These are phyloP conservation scores for Indri indri DNA, from an alignment of 2,113 vertebrate species.

Conservation along the genomic window DNA sequence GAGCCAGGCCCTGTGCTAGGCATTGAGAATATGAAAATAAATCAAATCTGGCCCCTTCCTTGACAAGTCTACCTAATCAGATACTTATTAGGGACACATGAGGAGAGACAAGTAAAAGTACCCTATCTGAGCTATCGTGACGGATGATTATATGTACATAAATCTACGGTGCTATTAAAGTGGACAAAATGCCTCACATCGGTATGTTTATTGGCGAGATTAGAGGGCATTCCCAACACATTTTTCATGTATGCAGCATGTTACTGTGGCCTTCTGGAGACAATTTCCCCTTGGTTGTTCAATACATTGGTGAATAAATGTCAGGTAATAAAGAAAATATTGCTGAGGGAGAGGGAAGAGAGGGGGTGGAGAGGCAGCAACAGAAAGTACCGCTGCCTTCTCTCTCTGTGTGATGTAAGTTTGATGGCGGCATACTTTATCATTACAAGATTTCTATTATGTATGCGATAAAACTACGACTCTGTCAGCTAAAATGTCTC, in stretches of 20 bases:
- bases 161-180: not conserved
- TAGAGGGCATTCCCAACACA: not conserved
- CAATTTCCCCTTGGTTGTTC: not conserved
- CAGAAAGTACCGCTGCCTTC: not conserved
- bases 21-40: not conserved
- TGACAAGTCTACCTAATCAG: not conserved
- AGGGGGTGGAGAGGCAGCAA: rapidly evolving
- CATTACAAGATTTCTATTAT: not conserved
- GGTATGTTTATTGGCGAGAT: not conserved
- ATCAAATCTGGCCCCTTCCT: not conserved
- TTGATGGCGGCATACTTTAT: not conserved
- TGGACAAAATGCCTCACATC: not conserved
- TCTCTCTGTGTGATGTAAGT: not conserved
- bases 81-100: not conserved
- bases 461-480: not conserved
- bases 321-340: constrained; percentile 28
- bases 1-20: not conserved
- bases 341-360: not conserved
- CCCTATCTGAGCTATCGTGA: not conserved
- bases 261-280: not conserved
- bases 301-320: not conserved
- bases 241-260: not conserved
- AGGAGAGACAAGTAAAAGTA: not conserved
- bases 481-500: not conserved
- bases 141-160: not conserved